phyloP scores from a whole-genome alignment of 2,797 vertebrate genomes.

The Gymnothorax reevesii region DNA sequence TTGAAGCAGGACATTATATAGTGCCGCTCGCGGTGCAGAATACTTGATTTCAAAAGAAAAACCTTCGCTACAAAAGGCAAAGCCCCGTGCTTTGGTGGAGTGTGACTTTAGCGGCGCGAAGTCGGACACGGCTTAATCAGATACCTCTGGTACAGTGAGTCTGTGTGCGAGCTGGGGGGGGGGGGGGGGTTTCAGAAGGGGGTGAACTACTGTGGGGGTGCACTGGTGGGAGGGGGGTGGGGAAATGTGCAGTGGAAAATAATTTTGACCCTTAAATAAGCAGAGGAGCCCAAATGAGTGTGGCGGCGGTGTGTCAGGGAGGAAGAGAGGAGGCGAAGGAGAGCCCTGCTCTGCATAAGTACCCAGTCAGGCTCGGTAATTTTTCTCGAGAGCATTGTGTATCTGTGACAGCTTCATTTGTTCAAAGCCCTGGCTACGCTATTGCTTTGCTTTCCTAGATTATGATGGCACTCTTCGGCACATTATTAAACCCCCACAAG shows the following conservation, averaged over 20 bases:
- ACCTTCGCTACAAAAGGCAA: conserved; percentile 56
- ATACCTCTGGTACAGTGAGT: conserved; percentile 51
- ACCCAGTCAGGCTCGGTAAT: conserved; percentile 69
- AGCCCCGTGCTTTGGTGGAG: conserved; percentile 57
- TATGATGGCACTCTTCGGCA: conserved; percentile 67
- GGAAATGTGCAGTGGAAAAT: conserved; percentile 54
- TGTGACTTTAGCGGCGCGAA: conserved; percentile 61
- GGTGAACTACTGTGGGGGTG: conserved; percentile 49
- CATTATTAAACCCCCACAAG: conserved; percentile 64
- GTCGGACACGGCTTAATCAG: conserved; percentile 78
- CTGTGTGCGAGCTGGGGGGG: background rate
- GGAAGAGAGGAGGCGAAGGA: conserved; percentile 34
- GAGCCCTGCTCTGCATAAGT: conserved; percentile 70
- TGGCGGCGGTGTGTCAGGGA: conserved; percentile 13
- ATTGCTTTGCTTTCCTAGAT: conserved; percentile 69
- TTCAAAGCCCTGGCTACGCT: conserved; percentile 71
- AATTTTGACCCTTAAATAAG: conserved; percentile 15
- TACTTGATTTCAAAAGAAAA: conserved; percentile 54
- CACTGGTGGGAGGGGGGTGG: conserved; percentile 25
- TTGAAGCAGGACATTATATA: conserved; percentile 79
- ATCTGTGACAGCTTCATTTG: conserved; percentile 85
- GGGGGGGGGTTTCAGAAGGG: conserved; percentile 1
- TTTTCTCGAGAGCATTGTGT: conserved; percentile 77
- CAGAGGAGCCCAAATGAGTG: conserved; percentile 3
- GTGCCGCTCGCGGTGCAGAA: conserved; percentile 69